A percentile compares a stretch with the other conserved stretches of the same genome.
Conservation (phyloP, 2,797 vertebrate genomes). For the Morus bassanus region DNA sequence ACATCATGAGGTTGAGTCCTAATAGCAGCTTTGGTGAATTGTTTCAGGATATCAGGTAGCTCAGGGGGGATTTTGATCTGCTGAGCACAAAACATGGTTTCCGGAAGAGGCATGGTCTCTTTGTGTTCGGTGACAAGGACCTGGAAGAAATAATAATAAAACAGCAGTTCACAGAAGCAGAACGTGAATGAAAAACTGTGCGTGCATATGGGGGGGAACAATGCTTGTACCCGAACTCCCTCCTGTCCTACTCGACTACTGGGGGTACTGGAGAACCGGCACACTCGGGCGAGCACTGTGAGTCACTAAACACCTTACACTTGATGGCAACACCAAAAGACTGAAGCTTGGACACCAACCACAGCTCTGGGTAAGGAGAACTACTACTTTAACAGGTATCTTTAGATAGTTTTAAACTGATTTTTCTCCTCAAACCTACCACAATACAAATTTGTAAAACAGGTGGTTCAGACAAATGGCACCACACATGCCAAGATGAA, state of each 20-base stretch:
- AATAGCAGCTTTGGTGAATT: slow-evolving; percentile 94
- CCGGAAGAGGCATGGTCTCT: slow-evolving; percentile 85
- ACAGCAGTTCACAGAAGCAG: not conserved
- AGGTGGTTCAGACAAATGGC: not conserved
- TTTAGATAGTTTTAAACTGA: not conserved
- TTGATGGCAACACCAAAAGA: not conserved
- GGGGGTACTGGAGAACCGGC: not conserved
- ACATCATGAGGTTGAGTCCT: slow-evolving; percentile 91
- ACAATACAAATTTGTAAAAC: not conserved
- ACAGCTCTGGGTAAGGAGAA: not conserved
- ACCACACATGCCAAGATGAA: not conserved
- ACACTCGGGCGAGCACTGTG: fast-evolving
- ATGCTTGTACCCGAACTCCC: not conserved
- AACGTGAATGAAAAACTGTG: not conserved
- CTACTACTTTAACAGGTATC: not conserved
- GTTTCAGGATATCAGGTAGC: slow-evolving; percentile 90
- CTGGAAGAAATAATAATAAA: not conserved
- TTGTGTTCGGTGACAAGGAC: not conserved
- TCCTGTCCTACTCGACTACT: fast-evolving
- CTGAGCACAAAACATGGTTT: slow-evolving; percentile 90
- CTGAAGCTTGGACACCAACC: not conserved
- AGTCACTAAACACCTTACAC: not conserved
- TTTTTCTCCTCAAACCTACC: not conserved
- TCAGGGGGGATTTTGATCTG: slow-evolving; percentile 91
- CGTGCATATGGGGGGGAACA: not conserved